Evolutionary conservation across 2,888 invertebrate species (phyloP), one percentile per base, ranked within the genome.

Genomic region (Drosophila planitibia): DNA sequence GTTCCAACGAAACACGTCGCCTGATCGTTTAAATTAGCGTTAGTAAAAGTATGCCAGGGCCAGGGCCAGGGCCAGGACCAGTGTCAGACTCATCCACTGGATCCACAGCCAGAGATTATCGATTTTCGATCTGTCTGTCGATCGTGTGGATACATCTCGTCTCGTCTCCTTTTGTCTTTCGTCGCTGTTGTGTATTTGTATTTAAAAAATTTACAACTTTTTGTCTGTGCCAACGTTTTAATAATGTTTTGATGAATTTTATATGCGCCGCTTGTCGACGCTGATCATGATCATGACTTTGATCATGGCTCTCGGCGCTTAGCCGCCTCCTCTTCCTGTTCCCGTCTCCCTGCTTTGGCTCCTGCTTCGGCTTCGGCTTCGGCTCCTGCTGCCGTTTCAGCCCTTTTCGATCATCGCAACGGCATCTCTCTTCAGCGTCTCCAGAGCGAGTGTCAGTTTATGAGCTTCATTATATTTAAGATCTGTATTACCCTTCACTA

Each of bases 241-340:
- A 87, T 89, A 87, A 87, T 84, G 82, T 89, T 90, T 90, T 89
- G 90, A 86, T 87, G 82, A 86, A 89, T 90, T 90, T 87, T 80
- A 90, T 86, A 88, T 87, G 86, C 90, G 72, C 64, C 76, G 86
- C 86, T 83, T 89, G 90, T 87, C 86, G 90, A 89, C 86, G 85
- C 83, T 70, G 84, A 76, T 83, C 83, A 41, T 47, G 47, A 47
- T 57, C 57, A 80, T 72, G 83, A 71, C 73, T 77, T 85, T 80
- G 83, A 82, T 83, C 85, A 74, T 85, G 76, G 88, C 84, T 85
- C 69, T 88, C 78, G 84, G 88, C 80, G 66, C 70, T 81, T 61
- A 55, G 41, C 52, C 49, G 39, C 49, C 33, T 41, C 22, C 44
- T 51, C 51, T 5, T 51, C 19, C 53, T 32, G 47, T 47, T 22